A percentile compares a stretch with the other conserved stretches of the same genome.
Conservation (phyloP, 2,888 invertebrate species). For the Athripsodes cinereus region DNA sequence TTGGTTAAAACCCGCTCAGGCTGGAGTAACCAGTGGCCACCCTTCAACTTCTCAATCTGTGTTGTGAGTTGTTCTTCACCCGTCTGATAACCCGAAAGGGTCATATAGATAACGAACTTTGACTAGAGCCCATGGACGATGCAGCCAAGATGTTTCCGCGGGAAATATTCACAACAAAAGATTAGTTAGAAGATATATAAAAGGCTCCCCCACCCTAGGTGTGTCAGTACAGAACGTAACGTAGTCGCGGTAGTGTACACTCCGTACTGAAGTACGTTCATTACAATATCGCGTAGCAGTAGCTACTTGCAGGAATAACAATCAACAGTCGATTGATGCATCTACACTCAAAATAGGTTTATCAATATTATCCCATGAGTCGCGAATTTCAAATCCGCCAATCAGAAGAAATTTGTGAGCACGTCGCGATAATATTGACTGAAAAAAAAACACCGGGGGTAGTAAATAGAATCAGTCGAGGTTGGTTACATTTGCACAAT, state of each 20-base stretch:
- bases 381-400: background rate
- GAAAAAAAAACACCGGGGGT: background rate
- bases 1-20: too few relatives aligned
- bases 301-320: background rate
- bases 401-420: background rate
- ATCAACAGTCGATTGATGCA: background rate
- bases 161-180: constrained; percentile 4
- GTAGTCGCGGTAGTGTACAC: background rate
- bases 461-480: background rate
- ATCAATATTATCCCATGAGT: background rate
- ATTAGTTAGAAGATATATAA: constrained; percentile 11
- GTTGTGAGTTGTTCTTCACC: constrained; percentile 14
- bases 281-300: background rate
- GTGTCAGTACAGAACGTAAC: constrained; percentile 7
- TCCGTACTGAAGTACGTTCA: background rate
- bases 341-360: background rate
- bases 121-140: constrained; percentile 8
- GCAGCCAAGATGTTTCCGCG: constrained; percentile 8
- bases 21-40: too few relatives aligned
- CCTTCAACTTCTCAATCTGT: constrained; percentile 1
- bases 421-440: background rate
- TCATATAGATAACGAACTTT: constrained; percentile 24
- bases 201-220: constrained; percentile 6
- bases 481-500: constrained; percentile 6
- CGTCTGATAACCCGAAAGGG: constrained; percentile 16